Evolutionary conservation across 2,888 invertebrate species (phyloP), one percentile per base, ranked within the genome.

Genomic region (Rhimphoctona megacephalus): DNA sequence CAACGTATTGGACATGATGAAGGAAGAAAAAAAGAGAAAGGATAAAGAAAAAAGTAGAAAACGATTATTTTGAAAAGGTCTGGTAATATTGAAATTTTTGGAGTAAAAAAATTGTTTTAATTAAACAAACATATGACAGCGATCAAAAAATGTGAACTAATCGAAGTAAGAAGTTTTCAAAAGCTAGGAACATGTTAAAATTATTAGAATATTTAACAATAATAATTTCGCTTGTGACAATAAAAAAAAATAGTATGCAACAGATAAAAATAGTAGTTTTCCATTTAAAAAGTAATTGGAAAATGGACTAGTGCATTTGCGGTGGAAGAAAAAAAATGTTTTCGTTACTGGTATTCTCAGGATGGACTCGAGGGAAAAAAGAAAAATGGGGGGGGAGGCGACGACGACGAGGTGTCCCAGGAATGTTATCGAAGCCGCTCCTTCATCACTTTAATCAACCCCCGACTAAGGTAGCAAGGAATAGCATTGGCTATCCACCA

Each of bases 361-460:
- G 57, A 82, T 25, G 76, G 61, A 70, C 25, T 61, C 19, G 36
- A 61, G 36, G 78, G 49, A 61, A 69, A 69, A 74, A 52, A 67
- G 19, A 17, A 30, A 17, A 17, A 30, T 1, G 14, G 14, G 61
- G 30, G 61, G 61, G 30, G 61, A 17, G 17, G 2, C 17, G 30
- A 30, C 6, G 61, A 61, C 61, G 30, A 61, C 61, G 14, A 61
- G 61, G 70, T 82, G 69, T 76, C 57, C 72, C 46, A 66, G 69
- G 72, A 81, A 81, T 81, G 86, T 90, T 91, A 92, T 92, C 90
- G 90, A 90, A 90, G 93, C 93, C 94, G 92, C 94, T 93, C 94
- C 93, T 92, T 91, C 90, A 89, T 92, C 91, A 91, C 92, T 93
- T 92, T 93, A 92, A 93, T 93, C 92, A 92, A 93, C 88, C 91